A percentile compares a stretch with the other conserved stretches of the same genome.
phyloP scores from a whole-genome alignment of 2,797 vertebrate species.

The Gymnothorax javanicus region DNA sequence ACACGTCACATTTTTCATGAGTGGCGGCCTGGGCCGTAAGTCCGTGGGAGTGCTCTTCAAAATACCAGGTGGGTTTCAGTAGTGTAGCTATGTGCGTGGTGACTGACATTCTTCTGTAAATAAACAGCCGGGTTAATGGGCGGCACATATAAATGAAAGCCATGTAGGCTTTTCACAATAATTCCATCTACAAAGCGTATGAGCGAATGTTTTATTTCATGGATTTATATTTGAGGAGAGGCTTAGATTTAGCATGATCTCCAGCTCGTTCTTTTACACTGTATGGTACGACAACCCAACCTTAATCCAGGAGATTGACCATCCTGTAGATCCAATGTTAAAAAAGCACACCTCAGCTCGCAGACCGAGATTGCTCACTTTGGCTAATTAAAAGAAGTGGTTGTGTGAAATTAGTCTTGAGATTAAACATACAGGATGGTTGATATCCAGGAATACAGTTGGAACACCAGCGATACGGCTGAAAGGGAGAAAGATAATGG shows the following conservation, averaged over 20 bases:
- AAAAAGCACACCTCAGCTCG: too few relatives aligned
- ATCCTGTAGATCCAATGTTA: too few relatives aligned
- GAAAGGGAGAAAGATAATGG: background rate
- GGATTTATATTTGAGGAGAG: background rate
- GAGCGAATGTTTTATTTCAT: background rate
- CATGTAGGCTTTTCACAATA: background rate
- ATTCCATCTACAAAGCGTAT: background rate
- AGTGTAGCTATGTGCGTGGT: background rate
- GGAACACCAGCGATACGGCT: too few relatives aligned
- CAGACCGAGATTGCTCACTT: too few relatives aligned
- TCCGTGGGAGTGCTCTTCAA: background rate
- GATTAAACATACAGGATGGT: too few relatives aligned
- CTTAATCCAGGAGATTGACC: too few relatives aligned
- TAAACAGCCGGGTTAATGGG: background rate
- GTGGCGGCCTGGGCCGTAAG: background rate
- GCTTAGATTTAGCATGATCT: background rate
- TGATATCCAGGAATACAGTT: too few relatives aligned
- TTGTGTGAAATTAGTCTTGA: too few relatives aligned
- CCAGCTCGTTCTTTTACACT: background rate
- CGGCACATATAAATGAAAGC: background rate
- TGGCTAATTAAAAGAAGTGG: too few relatives aligned
- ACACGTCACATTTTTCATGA: background rate
- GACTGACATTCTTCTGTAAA: background rate
- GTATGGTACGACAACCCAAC: background rate
- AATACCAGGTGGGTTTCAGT: background rate